Evolutionary conservation across 1,140 invertebrate species (phyloP), one percentile per base, ranked within the genome.

Genomic region (Brachystomella parvula): DNA sequence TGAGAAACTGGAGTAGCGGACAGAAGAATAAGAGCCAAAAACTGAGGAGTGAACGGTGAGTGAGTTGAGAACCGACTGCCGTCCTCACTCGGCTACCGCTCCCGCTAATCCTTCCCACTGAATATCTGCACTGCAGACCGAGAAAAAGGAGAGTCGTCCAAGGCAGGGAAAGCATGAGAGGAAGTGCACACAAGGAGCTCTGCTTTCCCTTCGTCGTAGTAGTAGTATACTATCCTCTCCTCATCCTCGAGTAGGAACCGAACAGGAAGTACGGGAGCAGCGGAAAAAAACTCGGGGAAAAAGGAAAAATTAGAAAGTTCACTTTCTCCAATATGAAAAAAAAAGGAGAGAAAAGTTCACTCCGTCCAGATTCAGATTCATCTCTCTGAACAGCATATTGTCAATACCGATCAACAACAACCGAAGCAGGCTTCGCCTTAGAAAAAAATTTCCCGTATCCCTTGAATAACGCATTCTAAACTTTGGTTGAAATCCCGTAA

Each of bases 51-150:
- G 9, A 53, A 53, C 49, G 49, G 49, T 24, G 49, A 24, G 49
- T 53, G 49, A 12, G 49, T 53, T 53, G 49, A 3, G 6, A 53
- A 26, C 15, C 49, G 49, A 53, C 49, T 53, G 49, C 15, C 24
- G 9, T 26, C 24, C 49, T 19, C 15, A 24, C 9, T 44, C n/a
- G n/a, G 39, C n/a, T 44, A n/a, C n/a, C 39, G 39, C 9, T 24
- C 3, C 49, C 49, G 49, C 49, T 53, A 53, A 53, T 53, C 49
- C 49, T 53, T 26, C 49, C 15, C 49, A 19, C 49, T 15, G 15
- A 26, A 53, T 53, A 53, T 53, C 49, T 53, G 49, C 49, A 53
- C 49, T 53, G 49, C 49, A 53, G 49, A 53, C 12, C 49, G 15
- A 39, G n/a, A n/a, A 26, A 24, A 53, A 3, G 49, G 49, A 53